These are phyloP conservation scores for Diarsia brunnea DNA, from an alignment of 2,888 invertebrate genomes.

Conservation along the genomic window DNA sequence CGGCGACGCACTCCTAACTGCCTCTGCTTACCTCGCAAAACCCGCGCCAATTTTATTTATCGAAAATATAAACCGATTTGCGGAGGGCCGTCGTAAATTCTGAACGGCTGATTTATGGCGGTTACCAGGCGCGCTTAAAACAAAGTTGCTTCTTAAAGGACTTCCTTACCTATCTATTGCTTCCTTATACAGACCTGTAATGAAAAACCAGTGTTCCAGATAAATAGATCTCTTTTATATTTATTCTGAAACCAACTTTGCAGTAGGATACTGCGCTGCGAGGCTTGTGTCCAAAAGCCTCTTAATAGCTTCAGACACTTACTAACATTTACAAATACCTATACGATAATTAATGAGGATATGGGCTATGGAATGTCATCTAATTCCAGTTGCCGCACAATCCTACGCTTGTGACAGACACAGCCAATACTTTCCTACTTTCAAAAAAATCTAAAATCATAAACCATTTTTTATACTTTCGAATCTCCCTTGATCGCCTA, in stretches of 20 bases:
- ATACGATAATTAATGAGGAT: background rate
- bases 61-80: constrained; percentile 91
- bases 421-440: background rate
- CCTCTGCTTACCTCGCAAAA: constrained; percentile 91
- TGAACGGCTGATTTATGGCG: constrained; percentile 89
- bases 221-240: constrained; percentile 38
- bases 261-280: constrained; percentile 19
- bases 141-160: constrained; percentile 87
- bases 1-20: constrained; percentile 89
- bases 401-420: background rate
- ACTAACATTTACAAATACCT: background rate
- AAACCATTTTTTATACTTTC: background rate
- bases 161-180: constrained; percentile 76
- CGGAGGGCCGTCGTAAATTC: constrained; percentile 89
- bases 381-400: background rate
- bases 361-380: background rate
- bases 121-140: constrained; percentile 88
- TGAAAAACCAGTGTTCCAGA: constrained; percentile 52
- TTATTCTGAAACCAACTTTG: constrained; percentile 27
- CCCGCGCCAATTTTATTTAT: constrained; percentile 91
- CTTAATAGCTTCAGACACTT: background rate
- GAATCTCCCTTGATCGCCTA: background rate
- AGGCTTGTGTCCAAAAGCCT: background rate
- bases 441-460: too few species aligned
- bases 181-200: constrained; percentile 70